A percentile compares a stretch with the other conserved stretches of the same genome.
phyloP scores from a whole-genome alignment of 2,797 vertebrate species.

The Pangasius larnaudii region DNA sequence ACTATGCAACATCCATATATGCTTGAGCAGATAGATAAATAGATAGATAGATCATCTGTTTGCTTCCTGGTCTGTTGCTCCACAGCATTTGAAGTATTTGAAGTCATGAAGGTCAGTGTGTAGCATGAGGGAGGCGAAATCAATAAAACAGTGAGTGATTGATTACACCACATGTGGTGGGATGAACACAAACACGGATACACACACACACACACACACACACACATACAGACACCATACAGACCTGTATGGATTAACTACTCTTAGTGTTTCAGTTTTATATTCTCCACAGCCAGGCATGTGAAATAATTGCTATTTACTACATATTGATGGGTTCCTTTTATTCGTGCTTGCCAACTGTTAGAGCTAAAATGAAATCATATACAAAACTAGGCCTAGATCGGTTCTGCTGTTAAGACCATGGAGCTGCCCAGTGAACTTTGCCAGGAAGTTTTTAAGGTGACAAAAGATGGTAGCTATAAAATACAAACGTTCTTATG shows the following conservation, averaged over 20 bases:
- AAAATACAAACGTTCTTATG: background rate
- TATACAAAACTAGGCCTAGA: background rate
- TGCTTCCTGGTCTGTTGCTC: background rate
- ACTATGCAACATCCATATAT: background rate
- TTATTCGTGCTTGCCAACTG: background rate
- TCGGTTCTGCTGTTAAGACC: background rate
- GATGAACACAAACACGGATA: slow-evolving; percentile 30
- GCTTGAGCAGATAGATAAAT: background rate
- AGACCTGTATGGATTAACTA: slow-evolving; percentile 8
- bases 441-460: background rate
- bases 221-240: background rate
- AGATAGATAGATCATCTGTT: background rate
- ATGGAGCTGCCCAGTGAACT: background rate
- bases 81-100: slow-evolving; percentile 31
- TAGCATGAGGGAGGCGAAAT: slow-evolving; percentile 16
- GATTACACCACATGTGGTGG: slow-evolving; percentile 35
- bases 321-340: background rate
- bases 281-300: background rate
- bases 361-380: background rate
- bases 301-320: background rate
- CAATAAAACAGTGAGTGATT: slow-evolving; percentile 44
- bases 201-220: slow-evolving; percentile 15
- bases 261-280: background rate
- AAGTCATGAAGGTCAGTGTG: slow-evolving; percentile 38
- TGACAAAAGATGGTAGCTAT: background rate